Conservation (phyloP, 35 echinoderm and acorn worm genomes). For the Strongylocentrotus purpuratus region DNA sequence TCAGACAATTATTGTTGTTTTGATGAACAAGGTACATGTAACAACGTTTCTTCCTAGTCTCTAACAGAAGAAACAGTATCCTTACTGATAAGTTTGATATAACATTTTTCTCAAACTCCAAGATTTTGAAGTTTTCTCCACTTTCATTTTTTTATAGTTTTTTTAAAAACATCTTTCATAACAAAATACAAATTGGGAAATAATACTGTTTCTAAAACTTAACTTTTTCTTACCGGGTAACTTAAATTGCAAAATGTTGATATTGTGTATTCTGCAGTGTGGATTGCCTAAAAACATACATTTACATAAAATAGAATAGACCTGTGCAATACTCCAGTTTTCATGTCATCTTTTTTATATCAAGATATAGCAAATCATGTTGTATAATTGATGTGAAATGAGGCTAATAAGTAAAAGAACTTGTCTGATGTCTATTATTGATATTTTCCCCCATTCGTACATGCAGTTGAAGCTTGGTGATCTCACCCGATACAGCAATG, state of each 20-base stretch:
- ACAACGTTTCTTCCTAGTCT: background rate
- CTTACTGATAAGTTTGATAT: too few species aligned
- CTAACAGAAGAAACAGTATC: background rate
- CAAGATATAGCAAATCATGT: background rate
- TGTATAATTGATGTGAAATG: background rate
- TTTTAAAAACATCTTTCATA: too few species aligned
- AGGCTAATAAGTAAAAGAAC: background rate
- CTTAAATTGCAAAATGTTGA: too few species aligned
- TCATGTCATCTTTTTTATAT: background rate
- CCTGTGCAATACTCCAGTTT: background rate
- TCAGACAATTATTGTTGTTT: background rate
- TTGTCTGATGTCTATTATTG: background rate
- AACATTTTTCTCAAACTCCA: too few species aligned
- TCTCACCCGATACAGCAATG: conserved; percentile 31
- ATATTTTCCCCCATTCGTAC: background rate
- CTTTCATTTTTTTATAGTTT: too few species aligned
- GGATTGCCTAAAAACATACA: background rate
- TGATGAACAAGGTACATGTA: conserved; percentile 20
- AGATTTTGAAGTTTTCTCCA: too few species aligned
- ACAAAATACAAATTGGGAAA: too few species aligned
- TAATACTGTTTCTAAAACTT: too few species aligned
- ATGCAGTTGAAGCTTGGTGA: conserved; percentile 33
- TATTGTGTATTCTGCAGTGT: too few species aligned
- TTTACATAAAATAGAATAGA: background rate
- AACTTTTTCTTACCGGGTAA: too few species aligned